Percentiles rank a stretch among this genome's conserved stretches.
Evolutionary conservation across 2,113 vertebrate genomes (phyloP).

Genomic region (Vombatus ursinus): DNA sequence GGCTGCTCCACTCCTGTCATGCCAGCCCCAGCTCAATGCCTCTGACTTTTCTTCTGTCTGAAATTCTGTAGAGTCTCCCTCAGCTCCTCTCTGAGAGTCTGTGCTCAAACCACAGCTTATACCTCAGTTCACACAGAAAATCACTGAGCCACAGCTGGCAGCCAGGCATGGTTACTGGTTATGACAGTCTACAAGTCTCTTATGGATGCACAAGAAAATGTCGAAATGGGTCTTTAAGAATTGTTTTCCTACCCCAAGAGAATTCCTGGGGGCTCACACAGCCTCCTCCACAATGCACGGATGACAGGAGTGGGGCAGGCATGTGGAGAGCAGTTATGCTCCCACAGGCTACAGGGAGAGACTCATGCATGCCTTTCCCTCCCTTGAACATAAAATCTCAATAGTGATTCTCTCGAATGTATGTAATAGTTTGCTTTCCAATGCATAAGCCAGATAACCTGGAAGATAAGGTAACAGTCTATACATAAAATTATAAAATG

Average conservation of each 20-base stretch:
- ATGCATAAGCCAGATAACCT: background rate
- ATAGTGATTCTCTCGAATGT: background rate
- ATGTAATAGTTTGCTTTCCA: background rate
- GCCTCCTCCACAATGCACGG: background rate
- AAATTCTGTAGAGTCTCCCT: background rate
- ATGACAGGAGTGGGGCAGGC: background rate
- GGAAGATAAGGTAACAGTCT: background rate
- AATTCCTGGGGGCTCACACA: background rate
- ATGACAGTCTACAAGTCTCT: background rate
- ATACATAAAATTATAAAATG: background rate
- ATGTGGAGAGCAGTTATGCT: background rate
- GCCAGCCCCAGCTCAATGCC: background rate
- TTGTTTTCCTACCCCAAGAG: background rate
- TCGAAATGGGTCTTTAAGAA: background rate
- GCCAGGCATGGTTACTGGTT: background rate
- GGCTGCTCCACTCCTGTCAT: background rate
- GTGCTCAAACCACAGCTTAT: constrained; percentile 1
- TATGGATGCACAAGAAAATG: constrained; percentile 1
- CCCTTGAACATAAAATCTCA: background rate
- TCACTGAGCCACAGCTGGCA: background rate
- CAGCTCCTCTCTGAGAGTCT: background rate
- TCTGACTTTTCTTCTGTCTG: background rate
- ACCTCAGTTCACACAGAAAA: constrained; percentile 1
- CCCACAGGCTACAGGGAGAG: background rate
- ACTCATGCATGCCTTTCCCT: background rate